A percentile compares a stretch with the other conserved stretches of the same genome.
These are phyloP conservation scores for Lysiphlebus fabarum DNA, from an alignment of 1,140 invertebrate species.

Conservation along the genomic window DNA sequence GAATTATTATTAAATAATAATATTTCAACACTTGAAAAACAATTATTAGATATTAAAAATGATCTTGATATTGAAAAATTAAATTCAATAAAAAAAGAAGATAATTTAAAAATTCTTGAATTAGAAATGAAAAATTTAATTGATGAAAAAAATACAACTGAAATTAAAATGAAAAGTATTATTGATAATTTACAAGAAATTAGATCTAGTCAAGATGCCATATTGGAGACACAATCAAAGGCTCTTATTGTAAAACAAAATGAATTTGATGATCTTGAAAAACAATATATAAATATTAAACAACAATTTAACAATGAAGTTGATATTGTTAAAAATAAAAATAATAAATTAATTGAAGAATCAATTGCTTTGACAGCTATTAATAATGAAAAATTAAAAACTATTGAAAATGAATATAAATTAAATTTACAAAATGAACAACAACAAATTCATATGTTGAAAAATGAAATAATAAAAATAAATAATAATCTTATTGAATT, in stretches of 20 bases:
- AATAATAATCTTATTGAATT: too few relatives aligned
- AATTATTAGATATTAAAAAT: too few relatives aligned
- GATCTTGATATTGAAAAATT: too few relatives aligned
- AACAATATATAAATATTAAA: conserved; percentile 24
- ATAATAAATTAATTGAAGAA: conserved; percentile 23
- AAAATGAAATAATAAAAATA: neutral
- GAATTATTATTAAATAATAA: too few relatives aligned
- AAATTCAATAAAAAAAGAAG: conserved; percentile 29
- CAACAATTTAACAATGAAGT: conserved; percentile 7
- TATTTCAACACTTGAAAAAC: too few relatives aligned
- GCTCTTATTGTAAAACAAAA: conserved; percentile 34
- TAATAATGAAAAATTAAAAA: neutral
- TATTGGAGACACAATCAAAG: conserved; percentile 36
- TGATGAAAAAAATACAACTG: conserved; percentile 35
- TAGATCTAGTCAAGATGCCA: conserved; percentile 34
- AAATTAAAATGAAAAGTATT: conserved; percentile 40
- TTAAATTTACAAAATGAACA: neutral
- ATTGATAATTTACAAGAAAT: conserved; percentile 40
- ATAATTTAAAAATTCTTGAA: conserved; percentile 29
- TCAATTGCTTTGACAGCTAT: conserved; percentile 27
- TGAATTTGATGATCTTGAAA: conserved; percentile 26
- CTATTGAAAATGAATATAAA: conserved; percentile 1
- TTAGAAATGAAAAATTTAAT: conserved; percentile 33
- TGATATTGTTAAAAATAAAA: conserved; percentile 19
- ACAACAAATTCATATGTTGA: neutral